These are phyloP conservation scores for Megaustenia siamemsis DNA, from an alignment of 2,888 invertebrate genomes.

Conservation along the genomic window DNA sequence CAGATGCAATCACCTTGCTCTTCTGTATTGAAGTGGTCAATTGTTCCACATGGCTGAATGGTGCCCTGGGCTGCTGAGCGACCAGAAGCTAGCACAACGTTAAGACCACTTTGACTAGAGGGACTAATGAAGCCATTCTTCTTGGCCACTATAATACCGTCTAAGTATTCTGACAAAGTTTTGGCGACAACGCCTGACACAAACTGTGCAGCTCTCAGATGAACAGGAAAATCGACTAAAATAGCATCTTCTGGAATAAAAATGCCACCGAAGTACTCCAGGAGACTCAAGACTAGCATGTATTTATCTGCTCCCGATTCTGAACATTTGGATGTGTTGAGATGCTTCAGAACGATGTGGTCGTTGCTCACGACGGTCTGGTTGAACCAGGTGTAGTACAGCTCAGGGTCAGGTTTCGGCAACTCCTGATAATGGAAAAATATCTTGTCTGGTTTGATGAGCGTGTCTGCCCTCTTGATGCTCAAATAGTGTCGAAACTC, in stretches of 20 bases:
- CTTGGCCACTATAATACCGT: constrained; percentile 60
- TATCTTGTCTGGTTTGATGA: constrained; percentile 61
- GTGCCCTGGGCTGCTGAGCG: constrained; percentile 56
- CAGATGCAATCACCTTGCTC: constrained; percentile 59
- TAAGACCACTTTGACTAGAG: constrained; percentile 50
- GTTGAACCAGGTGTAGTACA: constrained; percentile 61
- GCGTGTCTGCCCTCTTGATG: constrained; percentile 56
- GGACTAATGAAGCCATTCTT: constrained; percentile 56
- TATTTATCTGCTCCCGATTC: constrained; percentile 56
- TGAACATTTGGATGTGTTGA: constrained; percentile 57
- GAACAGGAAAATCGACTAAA: constrained; percentile 61
- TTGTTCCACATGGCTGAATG: constrained; percentile 57
- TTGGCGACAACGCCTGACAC: constrained; percentile 58
- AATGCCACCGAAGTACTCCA: constrained; percentile 60
- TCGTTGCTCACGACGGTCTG: constrained; percentile 55
- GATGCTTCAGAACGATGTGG: constrained; percentile 55
- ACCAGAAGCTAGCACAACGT: constrained; percentile 51
- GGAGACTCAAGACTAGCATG: constrained; percentile 56
- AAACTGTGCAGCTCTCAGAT: constrained; percentile 56
- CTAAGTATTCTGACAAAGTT: constrained; percentile 55
- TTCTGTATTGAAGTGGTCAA: constrained; percentile 55
- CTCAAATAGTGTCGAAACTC: constrained; percentile 60
- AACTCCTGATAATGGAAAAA: constrained; percentile 59
- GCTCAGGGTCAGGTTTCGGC: constrained; percentile 54
- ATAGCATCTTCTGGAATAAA: constrained; percentile 61